Percentiles rank a stretch among this genome's conserved stretches.
Conservation (phyloP, 2,888 invertebrate genomes). For the Enchytraeus crypticus region DNA sequence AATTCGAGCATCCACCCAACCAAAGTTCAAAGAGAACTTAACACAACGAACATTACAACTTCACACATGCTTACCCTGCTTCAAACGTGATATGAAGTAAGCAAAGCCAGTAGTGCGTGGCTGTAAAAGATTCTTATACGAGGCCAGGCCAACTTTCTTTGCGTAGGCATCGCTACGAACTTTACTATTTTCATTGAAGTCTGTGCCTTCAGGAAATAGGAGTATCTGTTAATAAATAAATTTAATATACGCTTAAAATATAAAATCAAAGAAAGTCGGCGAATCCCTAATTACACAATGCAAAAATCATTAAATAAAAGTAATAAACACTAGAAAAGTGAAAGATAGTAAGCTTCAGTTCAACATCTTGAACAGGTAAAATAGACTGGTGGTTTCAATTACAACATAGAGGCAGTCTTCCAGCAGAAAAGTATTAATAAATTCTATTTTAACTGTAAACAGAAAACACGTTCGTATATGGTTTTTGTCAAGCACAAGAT, state of each 20-base stretch:
- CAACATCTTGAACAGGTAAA: no score
- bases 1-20: background rate
- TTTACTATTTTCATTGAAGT: constrained; percentile 64
- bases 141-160: constrained; percentile 56
- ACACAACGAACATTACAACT: background rate
- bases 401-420: no score
- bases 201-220: constrained; percentile 79
- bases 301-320: background rate
- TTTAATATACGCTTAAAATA: background rate
- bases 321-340: background rate
- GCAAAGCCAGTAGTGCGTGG: constrained; percentile 72
- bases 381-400: no score
- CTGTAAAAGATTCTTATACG: constrained; percentile 70
- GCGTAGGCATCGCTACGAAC: constrained; percentile 66
- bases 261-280: background rate
- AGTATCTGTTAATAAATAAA: constrained; percentile 55
- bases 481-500: no score
- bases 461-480: no score
- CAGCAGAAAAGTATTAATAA: no score
- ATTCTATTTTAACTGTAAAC: no score
- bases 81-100: constrained; percentile 52
- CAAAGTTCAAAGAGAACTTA: background rate
- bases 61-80: constrained; percentile 4
- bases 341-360: background rate
- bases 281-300: background rate